A percentile compares a stretch with the other conserved stretches of the same genome.
These are phyloP conservation scores for Leptobrachium ailaonicum DNA, from an alignment of 2,113 vertebrate genomes.

Conservation along the genomic window DNA sequence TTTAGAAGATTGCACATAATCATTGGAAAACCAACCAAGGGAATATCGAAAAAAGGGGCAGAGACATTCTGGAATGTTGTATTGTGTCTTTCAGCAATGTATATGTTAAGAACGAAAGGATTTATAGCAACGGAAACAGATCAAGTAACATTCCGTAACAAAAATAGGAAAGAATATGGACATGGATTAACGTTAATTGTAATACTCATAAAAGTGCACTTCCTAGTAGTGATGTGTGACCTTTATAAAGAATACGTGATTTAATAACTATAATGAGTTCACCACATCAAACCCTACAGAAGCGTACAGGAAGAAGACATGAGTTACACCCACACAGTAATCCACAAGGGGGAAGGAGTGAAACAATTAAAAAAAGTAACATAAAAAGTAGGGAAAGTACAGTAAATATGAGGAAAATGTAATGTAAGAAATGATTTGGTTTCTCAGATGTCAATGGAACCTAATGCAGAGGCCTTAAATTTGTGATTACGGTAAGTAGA, in stretches of 20 bases:
- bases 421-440: constrained; percentile 15
- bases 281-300: background rate
- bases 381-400: constrained; percentile 22
- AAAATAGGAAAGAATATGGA: background rate
- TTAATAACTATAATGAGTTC: background rate
- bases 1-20: background rate
- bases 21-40: background rate
- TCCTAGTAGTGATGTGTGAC: background rate
- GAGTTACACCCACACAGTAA: constrained; percentile 27
- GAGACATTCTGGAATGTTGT: background rate
- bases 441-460: constrained; percentile 17
- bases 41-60: background rate
- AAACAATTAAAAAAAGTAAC: constrained; percentile 31
- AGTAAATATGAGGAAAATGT: constrained; percentile 19
- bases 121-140: background rate
- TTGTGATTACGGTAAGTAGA: background rate
- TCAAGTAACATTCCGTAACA: background rate
- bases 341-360: background rate
- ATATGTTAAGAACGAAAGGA: background rate
- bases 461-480: background rate
- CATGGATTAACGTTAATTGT: background rate
- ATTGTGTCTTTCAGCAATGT: background rate
- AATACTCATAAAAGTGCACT: background rate
- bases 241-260: background rate
- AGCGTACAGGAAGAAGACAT: constrained; percentile 1